phyloP scores from a whole-genome alignment of 2,797 vertebrate species.

The Gila robusta region DNA sequence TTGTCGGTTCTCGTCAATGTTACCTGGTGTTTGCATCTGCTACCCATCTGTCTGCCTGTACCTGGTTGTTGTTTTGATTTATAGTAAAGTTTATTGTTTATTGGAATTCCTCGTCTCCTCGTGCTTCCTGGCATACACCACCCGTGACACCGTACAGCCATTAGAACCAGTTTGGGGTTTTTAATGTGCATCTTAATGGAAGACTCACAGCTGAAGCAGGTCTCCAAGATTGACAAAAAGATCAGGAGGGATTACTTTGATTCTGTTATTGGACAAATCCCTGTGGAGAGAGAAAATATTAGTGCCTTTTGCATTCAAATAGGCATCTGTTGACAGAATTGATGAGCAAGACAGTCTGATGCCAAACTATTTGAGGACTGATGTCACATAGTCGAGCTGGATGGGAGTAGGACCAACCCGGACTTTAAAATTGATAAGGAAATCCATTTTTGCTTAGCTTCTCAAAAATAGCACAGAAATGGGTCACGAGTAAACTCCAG shows the following conservation, averaged over 20 bases:
- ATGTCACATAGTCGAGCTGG: constrained; percentile 3
- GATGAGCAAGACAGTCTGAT: constrained; percentile 13
- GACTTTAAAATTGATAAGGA: constrained; percentile 20
- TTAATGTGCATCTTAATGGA: neutral
- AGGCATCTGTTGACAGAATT: constrained; percentile 30
- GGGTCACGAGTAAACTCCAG: constrained; percentile 43
- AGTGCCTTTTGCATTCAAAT: constrained; percentile 28
- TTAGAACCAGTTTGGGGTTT: constrained; percentile 2
- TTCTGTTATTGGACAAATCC: constrained; percentile 91
- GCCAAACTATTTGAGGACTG: constrained; percentile 35
- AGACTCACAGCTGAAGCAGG: constrained; percentile 93
- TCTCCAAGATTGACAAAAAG: constrained; percentile 90
- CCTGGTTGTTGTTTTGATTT: too few relatives aligned
- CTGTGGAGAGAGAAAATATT: constrained; percentile 76
- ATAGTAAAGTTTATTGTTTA: too few relatives aligned
- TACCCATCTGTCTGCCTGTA: too few relatives aligned
- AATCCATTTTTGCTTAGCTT: neutral
- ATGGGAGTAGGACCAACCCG: neutral
- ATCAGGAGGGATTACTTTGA: constrained; percentile 84
- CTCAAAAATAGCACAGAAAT: constrained; percentile 27
- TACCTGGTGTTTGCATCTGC: too few relatives aligned
- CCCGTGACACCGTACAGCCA: neutral
- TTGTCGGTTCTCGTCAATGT: too few relatives aligned
- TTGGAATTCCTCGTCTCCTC: too few relatives aligned
- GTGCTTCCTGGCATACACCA: too few relatives aligned